A percentile compares a stretch with the other conserved stretches of the same genome.
Evolutionary conservation across 2,888 invertebrate species (phyloP).

Genomic region (Diplazon laetatorius): DNA sequence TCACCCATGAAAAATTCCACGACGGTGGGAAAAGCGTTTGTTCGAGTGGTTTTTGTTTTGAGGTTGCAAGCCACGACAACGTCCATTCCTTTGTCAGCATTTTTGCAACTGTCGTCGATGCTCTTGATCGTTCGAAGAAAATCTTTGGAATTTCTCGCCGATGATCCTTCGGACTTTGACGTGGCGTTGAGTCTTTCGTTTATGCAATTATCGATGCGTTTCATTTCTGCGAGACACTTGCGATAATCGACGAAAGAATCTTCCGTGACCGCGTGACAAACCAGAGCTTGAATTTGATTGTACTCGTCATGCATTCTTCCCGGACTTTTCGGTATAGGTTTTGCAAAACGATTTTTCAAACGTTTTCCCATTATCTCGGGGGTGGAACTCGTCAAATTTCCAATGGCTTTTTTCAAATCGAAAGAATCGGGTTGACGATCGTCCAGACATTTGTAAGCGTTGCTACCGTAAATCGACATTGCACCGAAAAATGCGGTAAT

Average conservation of each 20-base stretch:
- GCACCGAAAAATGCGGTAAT: constrained; percentile 7
- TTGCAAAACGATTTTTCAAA: constrained; percentile 47
- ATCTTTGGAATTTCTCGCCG: constrained; percentile 24
- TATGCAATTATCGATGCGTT: constrained; percentile 59
- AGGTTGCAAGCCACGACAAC: constrained; percentile 53
- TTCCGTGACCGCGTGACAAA: constrained; percentile 62
- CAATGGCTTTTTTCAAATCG: constrained; percentile 47
- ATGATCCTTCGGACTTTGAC: neutral
- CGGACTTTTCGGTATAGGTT: constrained; percentile 24
- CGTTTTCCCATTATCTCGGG: constrained; percentile 37
- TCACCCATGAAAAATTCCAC: constrained; percentile 45
- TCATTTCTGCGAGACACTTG: constrained; percentile 65
- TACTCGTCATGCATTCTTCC: neutral
- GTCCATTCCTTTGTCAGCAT: constrained; percentile 4
- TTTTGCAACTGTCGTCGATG: constrained; percentile 60
- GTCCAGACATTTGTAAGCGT: constrained; percentile 41
- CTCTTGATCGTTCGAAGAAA: constrained; percentile 58
- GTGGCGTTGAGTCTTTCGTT: neutral
- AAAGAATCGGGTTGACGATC: constrained; percentile 20
- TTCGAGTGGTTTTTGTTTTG: constrained; percentile 15
- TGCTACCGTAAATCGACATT: neutral
- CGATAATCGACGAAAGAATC: constrained; percentile 24
- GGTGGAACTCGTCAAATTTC: constrained; percentile 55
- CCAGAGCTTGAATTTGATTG: constrained; percentile 54
- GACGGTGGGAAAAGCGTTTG: constrained; percentile 31